Conservation (phyloP, 2,113 vertebrate species). For the Illadopsis cleaveri region DNA sequence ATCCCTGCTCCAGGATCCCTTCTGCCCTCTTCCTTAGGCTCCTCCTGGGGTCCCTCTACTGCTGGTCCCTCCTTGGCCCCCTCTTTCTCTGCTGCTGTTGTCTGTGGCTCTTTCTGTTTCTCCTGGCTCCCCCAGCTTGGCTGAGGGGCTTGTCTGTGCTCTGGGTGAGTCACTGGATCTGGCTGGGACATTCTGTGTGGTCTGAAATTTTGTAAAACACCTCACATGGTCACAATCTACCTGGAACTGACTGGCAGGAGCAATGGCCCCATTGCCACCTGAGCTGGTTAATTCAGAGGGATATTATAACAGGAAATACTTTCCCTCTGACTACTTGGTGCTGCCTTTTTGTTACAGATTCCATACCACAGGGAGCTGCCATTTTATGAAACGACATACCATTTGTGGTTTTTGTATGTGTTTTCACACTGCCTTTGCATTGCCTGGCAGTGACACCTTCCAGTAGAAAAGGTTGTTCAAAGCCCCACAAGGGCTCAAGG, state of each 20-base stretch:
- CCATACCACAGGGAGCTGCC: background rate
- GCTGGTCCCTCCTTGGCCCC: background rate
- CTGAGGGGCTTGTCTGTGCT: background rate
- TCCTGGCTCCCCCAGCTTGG: no score
- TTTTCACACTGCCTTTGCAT: background rate
- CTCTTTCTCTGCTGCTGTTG: background rate
- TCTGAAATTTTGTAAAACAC: background rate
- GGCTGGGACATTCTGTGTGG: background rate
- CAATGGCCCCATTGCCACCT: background rate
- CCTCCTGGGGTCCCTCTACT: background rate
- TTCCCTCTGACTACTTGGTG: background rate
- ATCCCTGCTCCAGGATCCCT: no score
- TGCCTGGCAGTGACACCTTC: background rate
- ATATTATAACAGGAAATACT: background rate
- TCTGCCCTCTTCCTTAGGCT: background rate
- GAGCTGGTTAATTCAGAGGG: background rate
- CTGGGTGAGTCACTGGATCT: background rate
- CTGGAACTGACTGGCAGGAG: background rate
- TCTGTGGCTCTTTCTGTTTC: background rate
- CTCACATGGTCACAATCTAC: no score
- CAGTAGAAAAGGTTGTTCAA: background rate
- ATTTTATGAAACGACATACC: background rate
- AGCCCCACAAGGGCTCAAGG: background rate
- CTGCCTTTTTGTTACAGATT: background rate
- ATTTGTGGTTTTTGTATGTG: fast-evolving